Percentiles rank a stretch among this genome's conserved stretches.
Conservation (phyloP, 2,888 invertebrate genomes). For the Phasia obesa region DNA sequence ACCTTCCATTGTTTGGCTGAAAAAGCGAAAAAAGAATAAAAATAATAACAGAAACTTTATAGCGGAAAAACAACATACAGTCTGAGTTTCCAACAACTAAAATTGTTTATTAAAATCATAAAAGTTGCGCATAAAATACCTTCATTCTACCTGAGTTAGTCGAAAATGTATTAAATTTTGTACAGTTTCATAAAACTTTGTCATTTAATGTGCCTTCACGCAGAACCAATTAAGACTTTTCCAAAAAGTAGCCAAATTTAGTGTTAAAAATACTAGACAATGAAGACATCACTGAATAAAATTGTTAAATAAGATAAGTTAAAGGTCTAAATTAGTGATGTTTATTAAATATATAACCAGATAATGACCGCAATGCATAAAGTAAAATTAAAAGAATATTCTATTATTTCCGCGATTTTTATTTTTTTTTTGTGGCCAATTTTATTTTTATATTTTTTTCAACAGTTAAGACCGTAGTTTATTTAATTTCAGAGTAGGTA, state of each 20-base stretch:
- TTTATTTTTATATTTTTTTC: too few relatives aligned
- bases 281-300: too few relatives aligned
- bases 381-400: too few relatives aligned
- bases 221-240: constrained; percentile 42
- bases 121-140: constrained; percentile 46
- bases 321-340: too few relatives aligned
- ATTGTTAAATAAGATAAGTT: too few relatives aligned
- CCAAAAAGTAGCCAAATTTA: too few relatives aligned
- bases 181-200: constrained; percentile 41
- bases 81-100: not conserved
- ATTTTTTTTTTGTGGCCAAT: too few relatives aligned
- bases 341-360: too few relatives aligned
- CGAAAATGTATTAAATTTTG: constrained; percentile 43
- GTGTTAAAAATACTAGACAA: not conserved
- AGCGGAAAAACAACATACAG: not conserved
- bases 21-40: not conserved
- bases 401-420: too few relatives aligned
- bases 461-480: too few relatives aligned
- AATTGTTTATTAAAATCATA: constrained; percentile 41
- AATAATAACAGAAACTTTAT: not conserved
- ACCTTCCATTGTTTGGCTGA: not conserved
- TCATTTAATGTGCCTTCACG: constrained; percentile 32
- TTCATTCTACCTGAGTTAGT: constrained; percentile 57
- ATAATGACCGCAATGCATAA: too few relatives aligned
- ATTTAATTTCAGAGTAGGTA: too few relatives aligned